Conservation (phyloP, 2,797 vertebrate genomes). For the Melanotaenia nigrans region DNA sequence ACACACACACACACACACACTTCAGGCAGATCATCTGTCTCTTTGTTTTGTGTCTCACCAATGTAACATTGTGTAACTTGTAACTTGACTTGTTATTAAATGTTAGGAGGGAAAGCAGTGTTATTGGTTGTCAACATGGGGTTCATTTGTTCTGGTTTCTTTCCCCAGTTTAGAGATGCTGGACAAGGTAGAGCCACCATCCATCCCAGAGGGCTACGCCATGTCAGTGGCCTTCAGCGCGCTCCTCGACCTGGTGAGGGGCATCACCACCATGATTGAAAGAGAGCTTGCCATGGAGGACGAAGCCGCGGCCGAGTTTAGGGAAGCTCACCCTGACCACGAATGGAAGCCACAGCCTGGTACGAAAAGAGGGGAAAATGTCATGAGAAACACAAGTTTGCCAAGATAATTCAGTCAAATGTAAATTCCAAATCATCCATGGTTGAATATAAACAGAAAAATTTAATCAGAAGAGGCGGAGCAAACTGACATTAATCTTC, state of each 20-base stretch:
- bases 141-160: neutral
- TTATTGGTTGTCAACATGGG: too few species aligned
- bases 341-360: conserved; percentile 84
- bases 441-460: neutral
- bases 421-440: neutral
- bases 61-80: too few species aligned
- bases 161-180: conserved; percentile 93
- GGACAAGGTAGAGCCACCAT: conserved; percentile 98
- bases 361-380: conserved; percentile 60
- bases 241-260: conserved; percentile 95
- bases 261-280: conserved; percentile 97
- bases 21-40: neutral
- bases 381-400: neutral
- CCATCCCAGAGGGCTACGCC: conserved; percentile 97
- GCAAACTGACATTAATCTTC: neutral
- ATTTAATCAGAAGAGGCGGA: neutral
- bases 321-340: conserved; percentile 67
- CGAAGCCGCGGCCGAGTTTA: conserved; percentile 67
- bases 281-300: conserved; percentile 86
- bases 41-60: neutral
- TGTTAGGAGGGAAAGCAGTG: too few species aligned
- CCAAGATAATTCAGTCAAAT: neutral
- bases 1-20: neutral
- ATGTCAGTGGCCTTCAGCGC: conserved; percentile 99
- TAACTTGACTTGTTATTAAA: neutral